Evolutionary conservation across 2,113 vertebrate genomes (phyloP).

Genomic region (Megaleporinus macrocephalus): DNA sequence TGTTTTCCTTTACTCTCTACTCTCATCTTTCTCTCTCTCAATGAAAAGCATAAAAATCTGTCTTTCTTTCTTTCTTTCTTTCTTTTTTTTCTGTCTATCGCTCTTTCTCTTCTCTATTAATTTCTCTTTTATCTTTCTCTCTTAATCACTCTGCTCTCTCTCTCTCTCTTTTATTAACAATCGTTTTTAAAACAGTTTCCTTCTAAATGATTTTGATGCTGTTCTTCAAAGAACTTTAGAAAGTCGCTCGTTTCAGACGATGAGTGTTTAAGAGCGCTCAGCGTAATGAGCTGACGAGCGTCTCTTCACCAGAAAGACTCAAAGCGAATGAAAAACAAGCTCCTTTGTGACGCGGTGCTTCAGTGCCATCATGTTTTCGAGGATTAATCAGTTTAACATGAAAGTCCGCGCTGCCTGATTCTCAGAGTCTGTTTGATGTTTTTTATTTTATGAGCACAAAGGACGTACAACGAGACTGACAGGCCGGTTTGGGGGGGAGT

Average conservation of each 20-base stretch:
- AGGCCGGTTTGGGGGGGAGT: neutral
- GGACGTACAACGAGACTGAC: neutral
- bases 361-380: neutral
- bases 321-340: neutral
- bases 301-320: neutral
- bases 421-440: neutral
- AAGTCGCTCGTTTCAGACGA: neutral
- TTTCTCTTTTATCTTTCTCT: too few relatives aligned
- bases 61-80: too few relatives aligned
- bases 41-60: too few relatives aligned
- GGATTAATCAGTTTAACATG: neutral
- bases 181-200: neutral
- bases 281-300: neutral
- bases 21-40: too few relatives aligned
- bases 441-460: conserved; percentile 19
- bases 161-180: too few relatives aligned
- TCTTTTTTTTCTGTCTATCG: too few relatives aligned
- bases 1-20: too few relatives aligned
- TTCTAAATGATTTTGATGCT: neutral
- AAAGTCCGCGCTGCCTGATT: neutral
- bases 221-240: neutral
- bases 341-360: neutral
- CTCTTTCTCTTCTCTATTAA: too few relatives aligned
- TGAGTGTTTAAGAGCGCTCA: neutral
- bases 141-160: too few relatives aligned